Percentiles rank a stretch among this genome's conserved stretches.
Conservation (phyloP, 2,113 vertebrate genomes). For the Xenopus borealis region DNA sequence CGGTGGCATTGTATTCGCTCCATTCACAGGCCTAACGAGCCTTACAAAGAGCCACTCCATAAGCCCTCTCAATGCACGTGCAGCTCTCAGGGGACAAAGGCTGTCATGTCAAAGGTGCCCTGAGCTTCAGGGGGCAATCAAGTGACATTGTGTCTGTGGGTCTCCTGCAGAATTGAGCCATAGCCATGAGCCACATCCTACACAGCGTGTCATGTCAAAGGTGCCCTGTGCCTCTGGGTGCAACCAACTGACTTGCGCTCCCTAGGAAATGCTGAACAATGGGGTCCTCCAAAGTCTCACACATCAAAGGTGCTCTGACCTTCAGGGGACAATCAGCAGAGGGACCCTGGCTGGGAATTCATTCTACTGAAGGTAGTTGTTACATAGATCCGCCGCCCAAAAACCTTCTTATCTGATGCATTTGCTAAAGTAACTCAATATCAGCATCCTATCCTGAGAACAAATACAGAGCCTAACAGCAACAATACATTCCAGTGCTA, state of each 20-base stretch:
- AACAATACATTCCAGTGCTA: slow-evolving; percentile 16
- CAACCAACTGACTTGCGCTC: no score
- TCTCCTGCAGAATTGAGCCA: not conserved
- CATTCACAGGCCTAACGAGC: slow-evolving; percentile 22
- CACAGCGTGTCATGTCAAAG: not conserved
- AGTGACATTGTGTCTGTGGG: not conserved
- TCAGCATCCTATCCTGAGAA: not conserved
- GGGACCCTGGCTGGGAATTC: slow-evolving; percentile 5
- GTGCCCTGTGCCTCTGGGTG: no score
- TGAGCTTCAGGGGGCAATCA: slow-evolving; percentile 40
- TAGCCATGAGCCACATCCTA: not conserved
- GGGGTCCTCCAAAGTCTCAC: slow-evolving; percentile 26
- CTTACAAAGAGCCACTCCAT: not conserved
- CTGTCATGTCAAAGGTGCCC: slow-evolving; percentile 50
- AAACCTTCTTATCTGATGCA: no score
- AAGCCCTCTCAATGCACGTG: slow-evolving; percentile 52
- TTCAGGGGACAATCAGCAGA: slow-evolving; percentile 45
- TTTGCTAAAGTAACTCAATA: no score
- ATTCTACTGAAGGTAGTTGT: not conserved
- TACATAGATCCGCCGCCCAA: no score
- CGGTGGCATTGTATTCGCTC: not conserved
- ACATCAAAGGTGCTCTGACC: slow-evolving; percentile 48
- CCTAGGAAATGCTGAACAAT: no score
- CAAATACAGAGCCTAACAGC: not conserved
- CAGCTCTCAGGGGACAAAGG: slow-evolving; percentile 23